Conservation (phyloP, 2,113 vertebrate species). For the Blennius ocellaris region DNA sequence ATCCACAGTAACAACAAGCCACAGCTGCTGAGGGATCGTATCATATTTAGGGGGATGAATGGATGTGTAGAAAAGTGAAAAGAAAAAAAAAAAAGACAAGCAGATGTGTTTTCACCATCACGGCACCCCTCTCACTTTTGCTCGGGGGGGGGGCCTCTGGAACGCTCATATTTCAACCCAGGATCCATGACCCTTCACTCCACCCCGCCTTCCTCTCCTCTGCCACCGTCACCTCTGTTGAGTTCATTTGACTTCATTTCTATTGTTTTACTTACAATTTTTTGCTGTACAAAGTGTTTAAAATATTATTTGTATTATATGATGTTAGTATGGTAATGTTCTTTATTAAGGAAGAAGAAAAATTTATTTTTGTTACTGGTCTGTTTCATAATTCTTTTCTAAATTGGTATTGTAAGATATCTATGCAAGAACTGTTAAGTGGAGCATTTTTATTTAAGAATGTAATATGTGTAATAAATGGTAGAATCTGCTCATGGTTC, state of each 20-base stretch:
- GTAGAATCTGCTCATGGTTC: constrained; percentile 89
- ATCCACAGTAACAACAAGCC: constrained; percentile 17
- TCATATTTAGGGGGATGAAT: constrained; percentile 34
- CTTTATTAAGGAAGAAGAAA: constrained; percentile 98
- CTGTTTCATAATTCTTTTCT: constrained; percentile 99
- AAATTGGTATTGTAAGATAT: constrained; percentile 99
- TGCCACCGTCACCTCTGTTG: constrained; percentile 88
- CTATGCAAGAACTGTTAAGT: constrained; percentile 99
- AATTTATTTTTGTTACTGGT: constrained; percentile 99
- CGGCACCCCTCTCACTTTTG: constrained; percentile 20
- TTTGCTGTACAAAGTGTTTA: constrained; percentile 97
- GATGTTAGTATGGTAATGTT: constrained; percentile 99
- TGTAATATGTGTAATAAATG: constrained; percentile 99
- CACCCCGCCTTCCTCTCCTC: constrained; percentile 77
- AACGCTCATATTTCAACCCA: constrained; percentile 52
- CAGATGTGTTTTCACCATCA: constrained; percentile 58
- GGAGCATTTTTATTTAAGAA: constrained; percentile 99
- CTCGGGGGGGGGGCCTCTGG: constrained; percentile 48
- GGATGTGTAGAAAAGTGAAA: constrained; percentile 16
- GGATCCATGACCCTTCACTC: constrained; percentile 52
- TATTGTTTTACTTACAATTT: constrained; percentile 86
- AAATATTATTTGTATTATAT: constrained; percentile 99
- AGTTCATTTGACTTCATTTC: constrained; percentile 81
- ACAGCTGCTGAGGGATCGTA: neutral
- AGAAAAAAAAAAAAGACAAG: constrained; percentile 8